Evolutionary conservation across 2,888 invertebrate species (phyloP).

Genomic region (Piscicola geometra): DNA sequence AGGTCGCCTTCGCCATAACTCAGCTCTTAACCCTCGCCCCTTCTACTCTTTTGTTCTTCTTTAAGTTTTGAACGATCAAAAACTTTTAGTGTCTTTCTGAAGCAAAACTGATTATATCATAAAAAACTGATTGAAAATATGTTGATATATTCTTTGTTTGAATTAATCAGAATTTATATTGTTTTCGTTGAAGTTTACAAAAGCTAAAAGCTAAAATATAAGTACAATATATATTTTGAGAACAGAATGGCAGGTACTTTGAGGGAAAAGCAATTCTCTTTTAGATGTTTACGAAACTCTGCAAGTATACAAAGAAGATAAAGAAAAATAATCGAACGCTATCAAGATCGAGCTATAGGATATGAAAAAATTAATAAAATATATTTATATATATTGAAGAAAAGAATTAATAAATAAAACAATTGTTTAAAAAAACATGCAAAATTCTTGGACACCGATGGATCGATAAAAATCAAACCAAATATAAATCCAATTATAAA

Average conservation of each 20-base stretch:
- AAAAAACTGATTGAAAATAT: neutral
- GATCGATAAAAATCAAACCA: too few relatives aligned
- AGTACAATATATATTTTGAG: too few relatives aligned
- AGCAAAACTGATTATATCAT: neutral
- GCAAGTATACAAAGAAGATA: neutral
- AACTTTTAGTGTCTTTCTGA: neutral
- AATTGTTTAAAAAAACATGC: too few relatives aligned
- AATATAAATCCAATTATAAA: too few relatives aligned
- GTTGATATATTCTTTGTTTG: neutral
- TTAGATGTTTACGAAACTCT: neutral
- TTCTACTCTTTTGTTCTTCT: neutral
- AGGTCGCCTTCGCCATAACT: constrained; percentile 2
- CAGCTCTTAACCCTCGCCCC: neutral
- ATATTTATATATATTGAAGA: too few relatives aligned
- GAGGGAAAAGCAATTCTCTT: neutral
- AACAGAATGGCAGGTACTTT: too few relatives aligned
- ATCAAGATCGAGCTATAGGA: neutral
- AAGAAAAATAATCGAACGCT: constrained; percentile 12
- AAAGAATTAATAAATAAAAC: too few relatives aligned
- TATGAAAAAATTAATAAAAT: too few relatives aligned
- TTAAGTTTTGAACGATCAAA: neutral
- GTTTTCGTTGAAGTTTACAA: too few relatives aligned
- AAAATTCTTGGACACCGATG: too few relatives aligned
- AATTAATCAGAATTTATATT: neutral
- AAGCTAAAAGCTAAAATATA: too few relatives aligned